These are phyloP conservation scores for Drosophila mettleri DNA, from an alignment of 2,888 invertebrate genomes.

Conservation along the genomic window DNA sequence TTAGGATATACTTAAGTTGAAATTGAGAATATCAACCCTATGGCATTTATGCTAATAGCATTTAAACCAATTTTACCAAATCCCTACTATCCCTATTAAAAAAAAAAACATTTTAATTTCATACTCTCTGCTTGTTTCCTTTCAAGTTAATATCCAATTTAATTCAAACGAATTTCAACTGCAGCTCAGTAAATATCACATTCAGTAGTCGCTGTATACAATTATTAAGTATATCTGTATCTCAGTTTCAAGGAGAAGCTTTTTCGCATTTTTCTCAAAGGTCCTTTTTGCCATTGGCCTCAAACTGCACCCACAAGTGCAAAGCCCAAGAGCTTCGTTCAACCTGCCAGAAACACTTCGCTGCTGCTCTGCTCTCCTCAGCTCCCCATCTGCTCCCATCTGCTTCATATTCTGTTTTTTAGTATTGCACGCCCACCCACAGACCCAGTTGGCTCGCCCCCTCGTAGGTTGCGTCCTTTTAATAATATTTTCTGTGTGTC, in stretches of 20 bases:
- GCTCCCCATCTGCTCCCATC: not conserved
- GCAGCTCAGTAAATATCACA: not conserved
- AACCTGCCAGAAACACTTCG: constrained; percentile 35
- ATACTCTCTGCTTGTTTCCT: not conserved
- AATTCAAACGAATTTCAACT: not conserved
- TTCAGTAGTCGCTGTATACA: not conserved
- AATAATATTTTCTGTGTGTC: constrained; percentile 41
- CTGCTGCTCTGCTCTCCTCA: constrained; percentile 1
- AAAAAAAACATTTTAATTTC: too few relatives aligned
- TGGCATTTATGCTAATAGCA: not conserved
- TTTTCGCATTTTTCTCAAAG: constrained; percentile 4
- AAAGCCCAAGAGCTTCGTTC: constrained; percentile 20
- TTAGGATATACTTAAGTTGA: too few relatives aligned
- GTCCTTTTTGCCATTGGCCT: constrained; percentile 17
- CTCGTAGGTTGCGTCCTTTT: constrained; percentile 29
- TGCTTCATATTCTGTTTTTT: constrained; percentile 23
- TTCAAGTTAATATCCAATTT: not conserved
- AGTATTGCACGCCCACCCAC: constrained; percentile 32
- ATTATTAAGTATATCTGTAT: constrained; percentile 1
- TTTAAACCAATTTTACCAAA: too few relatives aligned
- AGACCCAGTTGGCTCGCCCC: constrained; percentile 9
- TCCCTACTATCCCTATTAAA: too few relatives aligned
- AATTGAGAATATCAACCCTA: too few relatives aligned
- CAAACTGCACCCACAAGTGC: constrained; percentile 26
- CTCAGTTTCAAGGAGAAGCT: constrained; percentile 1